A percentile compares a stretch with the other conserved stretches of the same genome.
Evolutionary conservation across 2,797 vertebrate genomes (phyloP).

Genomic region (Setipinna tenuifilis): DNA sequence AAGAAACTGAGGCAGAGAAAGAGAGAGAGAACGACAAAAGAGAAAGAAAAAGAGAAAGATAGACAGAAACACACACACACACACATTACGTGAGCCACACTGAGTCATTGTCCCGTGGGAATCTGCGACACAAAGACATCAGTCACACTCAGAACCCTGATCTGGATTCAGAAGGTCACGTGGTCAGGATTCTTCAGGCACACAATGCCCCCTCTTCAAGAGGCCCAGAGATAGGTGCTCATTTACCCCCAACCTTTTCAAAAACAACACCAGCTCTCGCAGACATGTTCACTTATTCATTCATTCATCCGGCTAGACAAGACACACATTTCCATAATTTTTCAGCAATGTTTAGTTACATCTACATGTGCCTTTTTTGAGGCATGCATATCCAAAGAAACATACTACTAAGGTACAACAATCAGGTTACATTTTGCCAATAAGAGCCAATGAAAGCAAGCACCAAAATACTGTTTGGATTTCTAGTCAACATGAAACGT

Average conservation of each 20-base stretch:
- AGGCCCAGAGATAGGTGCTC: conserved; percentile 22
- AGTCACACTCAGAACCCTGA: conserved; percentile 48
- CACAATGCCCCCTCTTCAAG: conserved; percentile 36
- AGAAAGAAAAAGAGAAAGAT: background rate
- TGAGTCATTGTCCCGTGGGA: conserved; percentile 52
- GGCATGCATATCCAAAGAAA: background rate
- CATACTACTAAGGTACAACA: background rate
- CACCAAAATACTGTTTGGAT: background rate
- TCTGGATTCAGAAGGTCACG: conserved; percentile 49
- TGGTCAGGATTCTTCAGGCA: conserved; percentile 37
- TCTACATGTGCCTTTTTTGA: background rate
- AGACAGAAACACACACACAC: background rate
- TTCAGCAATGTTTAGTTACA: background rate
- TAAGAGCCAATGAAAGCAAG: background rate
- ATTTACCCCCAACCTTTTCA: background rate
- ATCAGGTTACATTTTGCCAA: background rate
- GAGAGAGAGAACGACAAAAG: too few species aligned
- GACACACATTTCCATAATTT: background rate
- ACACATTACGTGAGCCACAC: conserved; percentile 28
- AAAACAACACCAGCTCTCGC: background rate
- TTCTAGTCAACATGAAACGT: background rate
- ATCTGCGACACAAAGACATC: conserved; percentile 54
- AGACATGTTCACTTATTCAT: background rate
- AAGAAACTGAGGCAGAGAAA: too few species aligned
- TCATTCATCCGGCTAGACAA: background rate